Conservation (phyloP, 2,113 vertebrate species). For the Cochlearius cochlearius region DNA sequence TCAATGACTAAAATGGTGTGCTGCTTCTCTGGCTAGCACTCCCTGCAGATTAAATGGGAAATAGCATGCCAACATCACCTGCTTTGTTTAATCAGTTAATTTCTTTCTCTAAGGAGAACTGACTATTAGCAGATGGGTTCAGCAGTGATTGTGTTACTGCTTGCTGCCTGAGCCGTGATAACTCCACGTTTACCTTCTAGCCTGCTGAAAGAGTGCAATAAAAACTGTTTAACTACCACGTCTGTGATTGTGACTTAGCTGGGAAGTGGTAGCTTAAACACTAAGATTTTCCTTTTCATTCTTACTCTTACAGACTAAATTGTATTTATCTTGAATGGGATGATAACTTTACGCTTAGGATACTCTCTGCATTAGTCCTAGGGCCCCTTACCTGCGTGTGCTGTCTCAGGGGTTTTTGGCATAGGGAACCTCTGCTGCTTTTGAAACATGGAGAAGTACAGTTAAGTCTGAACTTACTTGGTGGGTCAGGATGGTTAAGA, state of each 20-base stretch:
- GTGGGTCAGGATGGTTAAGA: not conserved
- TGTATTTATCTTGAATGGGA: not conserved
- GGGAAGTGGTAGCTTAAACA: not conserved
- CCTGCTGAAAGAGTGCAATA: not conserved
- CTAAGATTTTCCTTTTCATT: not conserved
- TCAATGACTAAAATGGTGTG: not conserved
- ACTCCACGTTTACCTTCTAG: not conserved
- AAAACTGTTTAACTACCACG: not conserved
- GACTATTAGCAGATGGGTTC: not conserved
- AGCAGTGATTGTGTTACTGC: not conserved
- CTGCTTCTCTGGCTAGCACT: not conserved
- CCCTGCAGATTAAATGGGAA: not conserved
- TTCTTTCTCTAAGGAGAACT: not conserved
- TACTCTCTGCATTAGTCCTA: not conserved
- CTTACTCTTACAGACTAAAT: not conserved
- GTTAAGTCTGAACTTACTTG: not conserved
- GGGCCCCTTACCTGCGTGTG: not conserved
- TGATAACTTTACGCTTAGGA: not conserved
- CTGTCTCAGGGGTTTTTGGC: not conserved
- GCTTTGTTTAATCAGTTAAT: not conserved
- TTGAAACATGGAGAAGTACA: not conserved
- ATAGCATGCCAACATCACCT: not conserved
- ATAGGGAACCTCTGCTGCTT: not conserved
- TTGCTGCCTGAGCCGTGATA: not conserved
- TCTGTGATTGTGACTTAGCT: not conserved